Percentiles rank a stretch among this genome's conserved stretches.
These are phyloP conservation scores for Drosophila formosana DNA, from an alignment of 2,888 invertebrate species.

Conservation along the genomic window DNA sequence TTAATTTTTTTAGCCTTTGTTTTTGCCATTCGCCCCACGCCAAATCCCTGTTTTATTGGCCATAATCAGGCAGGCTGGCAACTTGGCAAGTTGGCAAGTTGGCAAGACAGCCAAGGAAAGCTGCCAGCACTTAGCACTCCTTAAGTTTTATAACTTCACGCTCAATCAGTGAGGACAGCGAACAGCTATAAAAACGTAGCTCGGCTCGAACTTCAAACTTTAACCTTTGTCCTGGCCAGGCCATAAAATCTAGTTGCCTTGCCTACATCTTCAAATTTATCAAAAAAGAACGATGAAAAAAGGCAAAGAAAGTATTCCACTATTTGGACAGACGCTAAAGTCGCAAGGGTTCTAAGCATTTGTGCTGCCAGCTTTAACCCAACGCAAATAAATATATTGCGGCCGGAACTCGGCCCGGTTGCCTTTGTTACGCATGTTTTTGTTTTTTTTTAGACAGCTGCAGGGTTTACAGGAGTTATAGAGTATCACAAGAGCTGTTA, in stretches of 20 bases:
- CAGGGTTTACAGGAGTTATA: not conserved
- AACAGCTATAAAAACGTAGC: conserved; percentile 50
- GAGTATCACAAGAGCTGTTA: conserved; percentile 2
- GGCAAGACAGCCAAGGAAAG: not conserved
- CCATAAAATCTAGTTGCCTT: conserved; percentile 29
- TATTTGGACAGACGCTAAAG: conserved; percentile 33
- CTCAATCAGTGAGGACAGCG: conserved; percentile 64
- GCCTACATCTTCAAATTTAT: conserved; percentile 9
- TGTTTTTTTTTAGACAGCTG: conserved; percentile 24
- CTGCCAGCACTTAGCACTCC: conserved; percentile 76
- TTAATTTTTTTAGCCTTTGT: conserved; percentile 54
- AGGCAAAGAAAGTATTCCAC: conserved; percentile 33
- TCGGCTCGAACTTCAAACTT: conserved; percentile 62
- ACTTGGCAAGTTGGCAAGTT: not conserved
- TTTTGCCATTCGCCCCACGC: conserved; percentile 11
- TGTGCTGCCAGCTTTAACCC: conserved; percentile 29
- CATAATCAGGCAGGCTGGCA: conserved; percentile 55
- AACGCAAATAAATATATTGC: conserved; percentile 43
- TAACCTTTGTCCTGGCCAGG: conserved; percentile 41
- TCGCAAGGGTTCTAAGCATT: conserved; percentile 39
- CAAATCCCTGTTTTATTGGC: conserved; percentile 66
- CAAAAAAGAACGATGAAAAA: conserved; percentile 9
- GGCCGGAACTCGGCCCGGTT: conserved; percentile 32
- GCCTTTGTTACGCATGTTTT: conserved; percentile 32
- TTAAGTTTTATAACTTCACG: conserved; percentile 80